Base-by-base conservation (phyloP, 2,797 vertebrate genomes). In the Chelmon rostratus region DNA sequence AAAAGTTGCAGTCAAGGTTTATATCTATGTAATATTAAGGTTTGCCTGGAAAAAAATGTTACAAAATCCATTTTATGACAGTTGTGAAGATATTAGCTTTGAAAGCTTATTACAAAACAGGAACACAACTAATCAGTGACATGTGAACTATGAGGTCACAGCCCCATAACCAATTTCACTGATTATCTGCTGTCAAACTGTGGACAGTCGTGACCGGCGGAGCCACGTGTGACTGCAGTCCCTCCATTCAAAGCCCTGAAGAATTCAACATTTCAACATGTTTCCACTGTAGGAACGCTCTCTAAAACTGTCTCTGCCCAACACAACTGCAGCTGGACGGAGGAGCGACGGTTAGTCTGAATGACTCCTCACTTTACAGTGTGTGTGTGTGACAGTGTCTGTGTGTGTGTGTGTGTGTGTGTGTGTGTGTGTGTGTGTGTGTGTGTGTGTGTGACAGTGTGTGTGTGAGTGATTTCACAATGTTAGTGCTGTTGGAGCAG, bases 401-500 rank as follows among this genome's bases (percentile, higher is more conserved):
- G 63, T 18, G 47, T 49, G 62, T 44, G 49, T 59, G 28, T 35
- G 44, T 16, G 57, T n/a, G 50, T 54, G 53, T 42, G 78, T 66
- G 28, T 68, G 58, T 42, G 69, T 57, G 31, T 63, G 67, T 57
- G 52, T 66, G 33, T 46, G 71, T n/a, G 63, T 18, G 47, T 49
- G 64, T 38, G 52, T 61, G 28, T 37, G 46, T 18, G 58, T n/a
- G 50, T 59, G 53, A 47, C 69, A 63, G 61, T 40, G 78, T 70
- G 28, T 56, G 67, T 67, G 23, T 28, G 66, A 40, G 50, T 56
- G 62, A 49, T 83, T 89, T 81, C 76, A 68, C 68, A 69, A 83
- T 61, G 76, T 84, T 73, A 53, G 52, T 57, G 67, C 68, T 62
- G 63, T 53, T 50, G 54, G 61, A 79, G 76, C 7, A 0, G 15